Evolutionary conservation across 2,888 invertebrate species (phyloP), one percentile per base, ranked within the genome.

Genomic region (Lycophotia porphyrea): DNA sequence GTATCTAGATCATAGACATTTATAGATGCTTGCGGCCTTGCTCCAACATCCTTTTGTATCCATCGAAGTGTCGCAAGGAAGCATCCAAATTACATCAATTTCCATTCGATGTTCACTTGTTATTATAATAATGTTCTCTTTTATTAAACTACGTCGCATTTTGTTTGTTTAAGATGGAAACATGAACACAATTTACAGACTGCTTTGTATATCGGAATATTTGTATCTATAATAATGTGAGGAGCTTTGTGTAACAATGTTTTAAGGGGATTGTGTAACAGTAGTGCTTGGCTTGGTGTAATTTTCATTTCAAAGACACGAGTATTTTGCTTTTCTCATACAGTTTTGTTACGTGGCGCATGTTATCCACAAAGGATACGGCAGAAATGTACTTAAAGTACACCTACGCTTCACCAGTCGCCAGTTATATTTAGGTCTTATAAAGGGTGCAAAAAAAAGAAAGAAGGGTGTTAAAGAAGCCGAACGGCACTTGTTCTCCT

Each of bases 21-120:
- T 63, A 84, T 42, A 67, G 27, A 49, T 44, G 21, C 27, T 44
- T 11, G 39, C 55, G 65, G 13, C 34, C 58, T 44, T 36, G 60
- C 36, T 8, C 64, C 44, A 44, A 44, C 39, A 52, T 75, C 49
- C 73, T 71, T 76, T 64, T 70, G 70, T 73, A 76, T 84, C 76
- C 85, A 85, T 34, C 79, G 60, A 34, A 55, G 75, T 70, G 74
- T 58, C 65, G 58, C 58, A 49, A 64, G 64, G 71, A 82, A 72
- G 74, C 47, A 68, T 78, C 58, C 78, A 82, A 82, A 81, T 81
- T 68, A 64, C 78, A 78, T 74, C 70, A 47, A 79, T 79, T 77
- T 79, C 67, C 71, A 70, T 76, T 47, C 42, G 63, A 68, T 71
- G 77, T 64, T 58, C 70, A 65, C 76, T 70, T 78, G 70, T 84